Evolutionary conservation across 2,888 invertebrate genomes (phyloP), one percentile per base, ranked within the genome.

Genomic region (Ditylenchus weischeri): DNA sequence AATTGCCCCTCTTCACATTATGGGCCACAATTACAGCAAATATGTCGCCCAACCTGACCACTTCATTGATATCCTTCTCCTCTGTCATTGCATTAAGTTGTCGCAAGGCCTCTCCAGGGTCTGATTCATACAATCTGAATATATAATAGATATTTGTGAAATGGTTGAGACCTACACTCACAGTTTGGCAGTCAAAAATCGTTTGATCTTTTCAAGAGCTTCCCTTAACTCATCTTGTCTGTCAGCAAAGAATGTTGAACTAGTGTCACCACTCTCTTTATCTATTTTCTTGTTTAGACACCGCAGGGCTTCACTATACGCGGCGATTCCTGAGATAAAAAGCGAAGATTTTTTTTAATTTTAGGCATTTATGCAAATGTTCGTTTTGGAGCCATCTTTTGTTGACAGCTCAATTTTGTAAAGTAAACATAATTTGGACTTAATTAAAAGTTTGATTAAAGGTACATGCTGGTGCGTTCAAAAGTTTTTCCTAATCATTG

Each of bases 221-320:
- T 66, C 54, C 0, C 61, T 51, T 29, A 74, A 38, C 23, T 50
- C 48, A n/a, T 72, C 71, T 54, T 59, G 57, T 43, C 68, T 68
- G 38, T 67, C 68, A 10, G 38, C 47, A 29, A 64, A 19, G 48
- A 64, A 67, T 48, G 54, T n/a, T 1, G 54, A 21, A 23, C n/a
- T 18, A 23, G n/a, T 47, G 23, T 7, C 19, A 36, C 62, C 66
- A 47, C 65, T 71, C 13, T 66, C 67, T 8, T 70, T 62, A n/a
- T 60, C 74, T 23, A 51, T 51, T 43, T 74, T 69, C 51, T 70
- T 75, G 47, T 47, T 61, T 35, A 72, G 57, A 51, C 70, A 70
- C 15, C 68, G 58, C 11, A 73, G 88, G 0, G 94, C 92, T 86
- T 95, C 94, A 76, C 90, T 90, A 70, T 94, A 87, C 0, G 95